phyloP scores from a whole-genome alignment of 2,797 vertebrate genomes.

The Mastacembelus armatus region DNA sequence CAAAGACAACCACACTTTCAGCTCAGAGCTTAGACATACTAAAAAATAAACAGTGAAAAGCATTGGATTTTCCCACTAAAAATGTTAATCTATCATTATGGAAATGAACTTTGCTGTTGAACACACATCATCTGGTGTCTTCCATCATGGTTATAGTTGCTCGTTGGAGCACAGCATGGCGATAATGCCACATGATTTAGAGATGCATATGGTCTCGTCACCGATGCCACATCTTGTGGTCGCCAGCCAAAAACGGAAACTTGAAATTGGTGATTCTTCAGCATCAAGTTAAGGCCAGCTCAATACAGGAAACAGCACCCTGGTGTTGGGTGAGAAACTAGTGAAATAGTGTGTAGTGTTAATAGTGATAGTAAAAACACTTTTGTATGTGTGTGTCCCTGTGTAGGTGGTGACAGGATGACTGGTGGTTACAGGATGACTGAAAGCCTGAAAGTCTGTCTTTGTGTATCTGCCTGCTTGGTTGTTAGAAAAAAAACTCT shows the following conservation, averaged over 20 bases:
- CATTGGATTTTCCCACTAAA: constrained; percentile 25
- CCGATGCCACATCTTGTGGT: constrained; percentile 48
- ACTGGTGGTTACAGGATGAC: neutral
- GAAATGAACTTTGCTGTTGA: constrained; percentile 58
- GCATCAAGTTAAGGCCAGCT: constrained; percentile 38
- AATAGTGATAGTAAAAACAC: neutral
- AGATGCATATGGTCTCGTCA: constrained; percentile 70
- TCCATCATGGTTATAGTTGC: constrained; percentile 72
- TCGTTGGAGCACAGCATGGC: constrained; percentile 63
- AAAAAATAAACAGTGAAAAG: constrained; percentile 30
- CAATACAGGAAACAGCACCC: constrained; percentile 3
- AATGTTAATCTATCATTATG: constrained; percentile 55
- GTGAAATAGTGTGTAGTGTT: neutral
- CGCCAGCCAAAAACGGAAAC: constrained; percentile 47
- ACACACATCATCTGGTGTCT: constrained; percentile 70
- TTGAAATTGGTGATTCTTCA: constrained; percentile 52
- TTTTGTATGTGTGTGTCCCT: neutral
- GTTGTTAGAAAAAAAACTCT: constrained; percentile 13
- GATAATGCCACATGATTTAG: constrained; percentile 74
- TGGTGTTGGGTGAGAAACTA: constrained; percentile 1
- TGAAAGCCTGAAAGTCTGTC: constrained; percentile 32
- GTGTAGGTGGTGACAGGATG: neutral
- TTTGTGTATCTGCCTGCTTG: constrained; percentile 29
- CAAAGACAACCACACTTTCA: constrained; percentile 9
- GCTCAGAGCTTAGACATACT: neutral